These are phyloP conservation scores for Cataglyphis rosenhaueri DNA, from an alignment of 2,888 invertebrate species.

Conservation along the genomic window DNA sequence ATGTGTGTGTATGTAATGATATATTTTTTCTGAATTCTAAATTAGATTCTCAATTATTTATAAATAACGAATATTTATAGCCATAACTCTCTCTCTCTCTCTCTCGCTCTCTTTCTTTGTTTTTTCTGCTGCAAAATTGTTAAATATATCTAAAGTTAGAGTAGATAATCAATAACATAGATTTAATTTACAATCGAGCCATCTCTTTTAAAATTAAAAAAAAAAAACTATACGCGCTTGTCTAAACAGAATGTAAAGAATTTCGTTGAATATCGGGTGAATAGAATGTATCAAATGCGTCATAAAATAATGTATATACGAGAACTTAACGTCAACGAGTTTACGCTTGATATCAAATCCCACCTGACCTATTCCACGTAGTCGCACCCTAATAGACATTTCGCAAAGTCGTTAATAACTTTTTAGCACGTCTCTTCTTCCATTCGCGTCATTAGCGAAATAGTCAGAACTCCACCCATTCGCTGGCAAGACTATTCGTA, in stretches of 20 bases:
- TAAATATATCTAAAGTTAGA: neutral
- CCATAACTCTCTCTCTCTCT: too few relatives aligned
- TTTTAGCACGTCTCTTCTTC: slow-evolving; percentile 54
- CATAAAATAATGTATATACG: slow-evolving; percentile 17
- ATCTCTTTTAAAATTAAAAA: too few relatives aligned
- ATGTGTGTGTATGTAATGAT: neutral
- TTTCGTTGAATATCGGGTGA: neutral
- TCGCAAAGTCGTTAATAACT: slow-evolving; percentile 63
- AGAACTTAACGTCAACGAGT: slow-evolving; percentile 11
- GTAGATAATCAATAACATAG: too few relatives aligned
- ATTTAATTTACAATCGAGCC: too few relatives aligned
- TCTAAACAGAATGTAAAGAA: slow-evolving; percentile 25
- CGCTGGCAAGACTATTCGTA: slow-evolving; percentile 40
- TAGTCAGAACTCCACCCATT: slow-evolving; percentile 63
- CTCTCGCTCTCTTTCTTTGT: too few relatives aligned
- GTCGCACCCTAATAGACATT: slow-evolving; percentile 55
- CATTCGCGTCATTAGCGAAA: slow-evolving; percentile 62
- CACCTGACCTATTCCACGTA: slow-evolving; percentile 52
- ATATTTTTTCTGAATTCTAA: neutral
- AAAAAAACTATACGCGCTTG: neutral
- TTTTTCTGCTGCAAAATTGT: neutral
- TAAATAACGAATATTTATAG: neutral
- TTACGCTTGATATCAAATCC: slow-evolving; percentile 61
- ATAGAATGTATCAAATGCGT: slow-evolving; percentile 32
- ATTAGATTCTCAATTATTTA: neutral